Evolutionary conservation across 2,797 vertebrate species (phyloP).

Genomic region (Onychomys leucogaster): DNA sequence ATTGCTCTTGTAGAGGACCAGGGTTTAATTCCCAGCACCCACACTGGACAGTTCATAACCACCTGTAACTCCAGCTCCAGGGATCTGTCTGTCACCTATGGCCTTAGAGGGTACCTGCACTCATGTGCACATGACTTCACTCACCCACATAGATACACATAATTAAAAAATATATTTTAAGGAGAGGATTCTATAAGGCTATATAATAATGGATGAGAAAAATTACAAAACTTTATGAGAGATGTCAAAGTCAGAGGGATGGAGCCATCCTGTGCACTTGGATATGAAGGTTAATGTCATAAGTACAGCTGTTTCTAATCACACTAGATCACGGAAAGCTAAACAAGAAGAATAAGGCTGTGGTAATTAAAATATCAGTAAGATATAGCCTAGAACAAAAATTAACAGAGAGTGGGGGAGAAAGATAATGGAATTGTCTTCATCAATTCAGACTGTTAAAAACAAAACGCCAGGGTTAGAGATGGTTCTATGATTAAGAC

Average conservation of each 20-base stretch:
- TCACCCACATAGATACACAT: not conserved
- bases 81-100: not conserved
- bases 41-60: not conserved
- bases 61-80: not conserved
- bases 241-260: not conserved
- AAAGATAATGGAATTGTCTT: not conserved
- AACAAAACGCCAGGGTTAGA: not conserved
- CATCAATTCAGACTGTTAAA: not conserved
- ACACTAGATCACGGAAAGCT: conserved; percentile 1
- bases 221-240: not conserved
- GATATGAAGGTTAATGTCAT: not conserved
- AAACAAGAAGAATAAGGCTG: not conserved
- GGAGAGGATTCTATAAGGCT: not conserved
- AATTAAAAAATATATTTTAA: not conserved
- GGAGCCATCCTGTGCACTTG: not conserved
- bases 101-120: not conserved
- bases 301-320: not conserved
- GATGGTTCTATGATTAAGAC: not conserved
- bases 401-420: not conserved
- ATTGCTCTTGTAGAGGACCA: not conserved
- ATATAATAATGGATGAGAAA: not conserved
- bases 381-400: not conserved
- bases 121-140: not conserved
- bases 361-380: not conserved
- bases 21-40: not conserved